phyloP scores from a whole-genome alignment of 2,113 vertebrate genomes.

The Varanus komodoensis region DNA sequence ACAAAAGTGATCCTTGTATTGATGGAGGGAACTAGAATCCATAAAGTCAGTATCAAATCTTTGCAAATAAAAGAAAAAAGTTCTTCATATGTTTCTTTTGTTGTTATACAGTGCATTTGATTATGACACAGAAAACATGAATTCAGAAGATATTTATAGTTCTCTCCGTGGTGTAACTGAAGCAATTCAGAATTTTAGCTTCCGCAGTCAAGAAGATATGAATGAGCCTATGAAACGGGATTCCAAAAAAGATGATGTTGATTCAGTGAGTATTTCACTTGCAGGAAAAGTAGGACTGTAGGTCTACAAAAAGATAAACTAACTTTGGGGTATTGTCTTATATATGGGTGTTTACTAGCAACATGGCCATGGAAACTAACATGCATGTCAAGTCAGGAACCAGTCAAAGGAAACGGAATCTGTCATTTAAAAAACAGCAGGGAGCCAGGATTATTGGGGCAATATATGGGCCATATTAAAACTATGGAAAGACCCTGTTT shows the following conservation, averaged over 20 bases:
- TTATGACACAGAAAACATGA: constrained; percentile 98
- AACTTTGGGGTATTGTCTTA: not conserved
- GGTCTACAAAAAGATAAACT: not conserved
- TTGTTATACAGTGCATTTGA: constrained; percentile 88
- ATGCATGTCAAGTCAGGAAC: not conserved
- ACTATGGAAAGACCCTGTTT: not conserved
- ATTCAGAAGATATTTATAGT: constrained; percentile 98
- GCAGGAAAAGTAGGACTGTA: not conserved
- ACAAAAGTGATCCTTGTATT: not conserved
- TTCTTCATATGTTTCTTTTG: not conserved
- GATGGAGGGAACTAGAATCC: not conserved
- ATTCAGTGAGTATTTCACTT: constrained; percentile 78
- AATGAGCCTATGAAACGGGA: constrained; percentile 89
- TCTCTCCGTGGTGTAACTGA: constrained; percentile 95
- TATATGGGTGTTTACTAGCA: not conserved
- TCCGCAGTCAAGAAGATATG: constrained; percentile 97
- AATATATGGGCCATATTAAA: not conserved
- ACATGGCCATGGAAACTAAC: not conserved
- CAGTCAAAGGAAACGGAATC: not conserved
- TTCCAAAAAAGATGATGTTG: constrained; percentile 81
- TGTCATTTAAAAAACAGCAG: not conserved
- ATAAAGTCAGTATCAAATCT: not conserved
- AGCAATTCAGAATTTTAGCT: constrained; percentile 97
- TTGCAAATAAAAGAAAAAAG: not conserved
- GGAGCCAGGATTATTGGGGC: not conserved